Evolutionary conservation across 2,888 invertebrate genomes (phyloP), one percentile per base, ranked within the genome.

Genomic region (Epinotia brunnichana): DNA sequence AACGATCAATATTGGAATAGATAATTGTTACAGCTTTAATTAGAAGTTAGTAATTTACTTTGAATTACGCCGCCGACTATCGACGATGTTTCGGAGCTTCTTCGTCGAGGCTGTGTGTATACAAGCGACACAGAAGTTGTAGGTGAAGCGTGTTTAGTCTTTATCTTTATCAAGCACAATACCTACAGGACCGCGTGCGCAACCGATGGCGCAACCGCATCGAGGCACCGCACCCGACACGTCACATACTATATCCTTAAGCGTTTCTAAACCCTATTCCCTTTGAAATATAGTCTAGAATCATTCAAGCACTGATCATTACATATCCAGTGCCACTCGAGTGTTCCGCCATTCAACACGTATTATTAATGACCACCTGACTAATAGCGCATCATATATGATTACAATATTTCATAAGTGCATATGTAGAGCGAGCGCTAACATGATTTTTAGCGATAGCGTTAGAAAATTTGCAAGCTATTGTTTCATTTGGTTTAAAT

Each of bases 151-250:
- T 17, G 56, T 72, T 76, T 76, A 69, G 15, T 21, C 73, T 74
- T 79, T 83, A 83, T 82, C 82, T 83, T 80, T 83, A 83, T 82
- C 76, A 79, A 79, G 80, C 82, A 81, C 81, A 81, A 81, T 79
- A 71, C 74, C 74, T 78, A 79, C 76, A 74, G 80, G 76, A 80
- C 78, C 76, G 71, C 75, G 74, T 86, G 86, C 82, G 87, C 83
- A 87, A 87, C 76, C 48, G 76, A 74, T 85, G 85, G 79, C 83
- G 85, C 80, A 87, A 86, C 75, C 78, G 74, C 76, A 76, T 69
- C 75, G 75, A 66, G 72, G 68, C 71, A 73, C 66, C 70, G 63
- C 74, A 70, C 74, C 74, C 74, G 29, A 41, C 59, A 24, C 68
- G 56, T 17, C 48, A 61, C 59, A 67, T n/a, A 10, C 57, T 19